A percentile compares a stretch with the other conserved stretches of the same genome.
phyloP scores from a whole-genome alignment of 1,140 invertebrate species.

The Antheraea mylitta region DNA sequence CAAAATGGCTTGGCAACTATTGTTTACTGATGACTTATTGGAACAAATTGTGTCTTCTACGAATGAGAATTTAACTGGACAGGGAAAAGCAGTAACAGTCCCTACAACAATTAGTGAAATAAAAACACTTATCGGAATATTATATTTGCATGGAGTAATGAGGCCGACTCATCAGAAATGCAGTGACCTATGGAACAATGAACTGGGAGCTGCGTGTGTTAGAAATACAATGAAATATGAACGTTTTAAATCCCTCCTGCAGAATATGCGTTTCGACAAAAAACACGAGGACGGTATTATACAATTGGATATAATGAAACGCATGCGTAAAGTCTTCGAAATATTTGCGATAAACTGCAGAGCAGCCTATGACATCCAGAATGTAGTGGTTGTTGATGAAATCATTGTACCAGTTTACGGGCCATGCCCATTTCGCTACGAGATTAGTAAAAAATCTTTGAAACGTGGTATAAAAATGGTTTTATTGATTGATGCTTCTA shows the following conservation, averaged over 20 bases:
- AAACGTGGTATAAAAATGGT: conserved; percentile 70
- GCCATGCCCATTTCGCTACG: conserved; percentile 73
- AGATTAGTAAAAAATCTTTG: conserved; percentile 66
- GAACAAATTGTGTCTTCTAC: conserved; percentile 71
- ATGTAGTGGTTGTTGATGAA: conserved; percentile 73
- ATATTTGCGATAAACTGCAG: conserved; percentile 75
- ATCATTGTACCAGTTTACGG: conserved; percentile 70
- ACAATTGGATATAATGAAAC: conserved; percentile 69
- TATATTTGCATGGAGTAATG: conserved; percentile 74
- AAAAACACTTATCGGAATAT: conserved; percentile 74
- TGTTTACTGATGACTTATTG: conserved; percentile 73
- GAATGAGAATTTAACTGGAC: conserved; percentile 64
- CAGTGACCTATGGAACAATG: conserved; percentile 68
- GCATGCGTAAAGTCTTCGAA: conserved; percentile 75
- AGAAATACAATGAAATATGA: conserved; percentile 67
- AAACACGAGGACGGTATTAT: conserved; percentile 50
- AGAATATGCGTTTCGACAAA: conserved; percentile 74
- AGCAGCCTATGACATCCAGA: conserved; percentile 61
- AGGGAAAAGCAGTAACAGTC: conserved; percentile 24
- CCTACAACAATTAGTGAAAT: conserved; percentile 65
- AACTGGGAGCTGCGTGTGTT: conserved; percentile 65
- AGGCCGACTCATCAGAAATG: conserved; percentile 68
- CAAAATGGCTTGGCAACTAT: conserved; percentile 66
- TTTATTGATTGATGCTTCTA: conserved; percentile 63
- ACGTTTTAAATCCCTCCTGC: conserved; percentile 72